These are phyloP conservation scores for Thamnophis elegans DNA, from an alignment of 2,797 vertebrate species.

Conservation along the genomic window DNA sequence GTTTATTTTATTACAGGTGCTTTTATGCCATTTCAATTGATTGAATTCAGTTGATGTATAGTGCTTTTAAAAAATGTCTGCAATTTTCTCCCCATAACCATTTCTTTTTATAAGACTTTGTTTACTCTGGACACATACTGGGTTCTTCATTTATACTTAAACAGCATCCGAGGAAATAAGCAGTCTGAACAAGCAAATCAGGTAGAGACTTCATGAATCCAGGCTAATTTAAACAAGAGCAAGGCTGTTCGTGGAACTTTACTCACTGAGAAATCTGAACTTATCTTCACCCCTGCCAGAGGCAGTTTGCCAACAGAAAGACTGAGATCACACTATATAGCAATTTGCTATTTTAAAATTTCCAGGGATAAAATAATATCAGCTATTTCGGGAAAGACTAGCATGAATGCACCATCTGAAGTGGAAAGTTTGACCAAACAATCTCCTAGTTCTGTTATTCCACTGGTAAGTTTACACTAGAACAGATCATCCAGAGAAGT, in stretches of 20 bases:
- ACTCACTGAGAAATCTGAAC: conserved; percentile 67
- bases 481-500: no score
- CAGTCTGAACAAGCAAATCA: conserved; percentile 55
- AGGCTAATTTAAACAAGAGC: conserved; percentile 66
- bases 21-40: background rate
- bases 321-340: conserved; percentile 48
- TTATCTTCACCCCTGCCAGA: conserved; percentile 57
- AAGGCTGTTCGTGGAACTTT: conserved; percentile 64
- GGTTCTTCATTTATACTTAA: conserved; percentile 37
- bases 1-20: background rate
- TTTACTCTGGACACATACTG: conserved; percentile 18
- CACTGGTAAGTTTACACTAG: background rate
- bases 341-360: conserved; percentile 54
- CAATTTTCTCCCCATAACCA: conserved; percentile 18
- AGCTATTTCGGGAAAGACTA: background rate
- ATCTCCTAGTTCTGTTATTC: background rate
- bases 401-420: background rate
- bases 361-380: conserved; percentile 50
- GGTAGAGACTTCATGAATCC: conserved; percentile 50
- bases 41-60: background rate
- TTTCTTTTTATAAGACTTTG: conserved; percentile 12
- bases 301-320: conserved; percentile 62
- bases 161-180: conserved; percentile 39
- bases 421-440: background rate
- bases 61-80: background rate